Evolutionary conservation across 2,888 invertebrate species (phyloP), one percentile per base, ranked within the genome.

Genomic region (Agrotis exclamationis): DNA sequence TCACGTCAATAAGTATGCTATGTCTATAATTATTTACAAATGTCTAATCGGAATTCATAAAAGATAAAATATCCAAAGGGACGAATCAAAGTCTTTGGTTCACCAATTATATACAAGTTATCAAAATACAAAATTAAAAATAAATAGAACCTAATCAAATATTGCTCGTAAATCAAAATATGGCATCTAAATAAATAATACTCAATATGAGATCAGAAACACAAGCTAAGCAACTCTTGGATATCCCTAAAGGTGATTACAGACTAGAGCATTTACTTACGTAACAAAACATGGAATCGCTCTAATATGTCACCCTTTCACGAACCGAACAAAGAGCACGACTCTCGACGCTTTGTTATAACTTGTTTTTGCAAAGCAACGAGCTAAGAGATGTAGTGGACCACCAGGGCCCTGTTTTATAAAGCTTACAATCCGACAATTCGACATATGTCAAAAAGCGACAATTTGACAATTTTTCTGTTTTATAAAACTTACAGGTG

Each of bases 151-250:
- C 88, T 93, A 92, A 90, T 87, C 85, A 86, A 91, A 90, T 91
- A 92, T 94, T 94, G 93, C 91, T 93, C 87, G 87, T 92, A 89
- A 92, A 90, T 90, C 88, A 90, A 93, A 92, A 93, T 95, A 96
- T 96, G 96, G 96, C 96, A 95, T 94, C 94, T 94, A 94, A 93
- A 95, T 95, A 96, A 95, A 95, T 95, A 96, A 96, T 96, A 96
- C 95, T 96, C 93, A 90, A 92, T 91, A 94, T 96, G 96, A 96
- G 96, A 96, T 96, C 96, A 94, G 94, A 94, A 92, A 94, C 89
- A 88, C 89, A 93, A 95, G 91, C 90, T 88, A 92, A 93, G 92
- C 91, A 89, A 92, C 91, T 86, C 88, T 80, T 85, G 86, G 74
- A 88, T 83, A 87, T 85, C 85, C n/a, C 1, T 56, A n/a, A 33